Conservation (phyloP, 2,113 vertebrate genomes). For the Gymnocephalus cernua region DNA sequence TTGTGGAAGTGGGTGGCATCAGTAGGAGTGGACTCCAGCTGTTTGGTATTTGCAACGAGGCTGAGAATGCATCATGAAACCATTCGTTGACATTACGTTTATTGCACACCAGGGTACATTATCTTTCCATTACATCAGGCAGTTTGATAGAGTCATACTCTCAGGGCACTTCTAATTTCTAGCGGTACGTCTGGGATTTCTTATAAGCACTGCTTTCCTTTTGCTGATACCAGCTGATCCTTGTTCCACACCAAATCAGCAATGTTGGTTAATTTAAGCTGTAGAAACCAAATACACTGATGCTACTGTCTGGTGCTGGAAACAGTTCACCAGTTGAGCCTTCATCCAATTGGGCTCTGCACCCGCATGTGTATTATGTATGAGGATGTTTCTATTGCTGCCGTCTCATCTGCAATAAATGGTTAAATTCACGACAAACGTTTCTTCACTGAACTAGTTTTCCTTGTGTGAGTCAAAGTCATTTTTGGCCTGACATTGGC, state of each 20-base stretch:
- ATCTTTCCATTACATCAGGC: conserved; percentile 75
- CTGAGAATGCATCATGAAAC: conserved; percentile 60
- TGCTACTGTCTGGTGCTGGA: conserved; percentile 14
- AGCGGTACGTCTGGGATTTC: conserved; percentile 58
- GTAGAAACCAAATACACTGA: conserved; percentile 22
- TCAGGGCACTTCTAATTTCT: conserved; percentile 69
- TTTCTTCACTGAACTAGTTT: conserved; percentile 67
- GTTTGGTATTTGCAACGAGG: conserved; percentile 65
- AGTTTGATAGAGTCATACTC: conserved; percentile 72
- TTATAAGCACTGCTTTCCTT: conserved; percentile 37
- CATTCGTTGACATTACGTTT: conserved; percentile 68
- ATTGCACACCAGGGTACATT: conserved; percentile 76
- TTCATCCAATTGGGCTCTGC: conserved; percentile 42
- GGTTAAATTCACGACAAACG: conserved; percentile 57
- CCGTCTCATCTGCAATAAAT: conserved; percentile 33
- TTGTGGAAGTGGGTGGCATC: conserved; percentile 64
- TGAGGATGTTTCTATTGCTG: conserved; percentile 36
- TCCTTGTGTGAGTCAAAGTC: conserved; percentile 58
- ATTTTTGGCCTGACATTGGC: conserved; percentile 71
- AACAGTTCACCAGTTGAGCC: conserved; percentile 34
- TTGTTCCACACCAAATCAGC: conserved; percentile 43
- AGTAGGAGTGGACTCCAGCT: conserved; percentile 57
- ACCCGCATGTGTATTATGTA: conserved; percentile 47
- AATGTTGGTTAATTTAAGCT: conserved; percentile 47
- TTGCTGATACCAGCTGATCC: conserved; percentile 55